Percentiles rank a stretch among this genome's conserved stretches.
phyloP scores from a whole-genome alignment of 2,888 invertebrate genomes.

The Cloeon dipterum region DNA sequence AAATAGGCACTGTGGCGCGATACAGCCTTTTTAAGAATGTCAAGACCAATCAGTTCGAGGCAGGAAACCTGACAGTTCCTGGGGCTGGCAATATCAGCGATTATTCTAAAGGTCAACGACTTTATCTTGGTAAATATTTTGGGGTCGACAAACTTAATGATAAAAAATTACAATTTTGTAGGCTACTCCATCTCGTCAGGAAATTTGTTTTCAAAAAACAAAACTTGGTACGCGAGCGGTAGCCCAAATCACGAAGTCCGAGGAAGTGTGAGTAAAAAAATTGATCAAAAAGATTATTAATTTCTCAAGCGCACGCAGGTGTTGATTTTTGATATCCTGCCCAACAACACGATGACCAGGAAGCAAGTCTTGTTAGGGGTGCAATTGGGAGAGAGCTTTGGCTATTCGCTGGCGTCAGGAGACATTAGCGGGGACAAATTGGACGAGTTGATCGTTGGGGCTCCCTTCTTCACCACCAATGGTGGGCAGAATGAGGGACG shows the following conservation, averaged over 20 bases:
- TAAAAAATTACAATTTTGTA: too few relatives aligned
- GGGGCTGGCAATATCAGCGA: too few relatives aligned
- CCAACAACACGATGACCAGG: not conserved
- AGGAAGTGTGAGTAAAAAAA: not conserved
- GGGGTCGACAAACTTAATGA: too few relatives aligned
- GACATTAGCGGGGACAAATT: slow-evolving; percentile 14
- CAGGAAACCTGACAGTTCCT: too few relatives aligned
- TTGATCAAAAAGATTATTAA: not conserved
- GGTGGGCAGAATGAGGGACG: slow-evolving; percentile 13
- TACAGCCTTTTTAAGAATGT: too few relatives aligned
- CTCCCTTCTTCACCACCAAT: slow-evolving; percentile 9
- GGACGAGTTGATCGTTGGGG: slow-evolving; percentile 15
- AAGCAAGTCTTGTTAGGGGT: slow-evolving; percentile 8
- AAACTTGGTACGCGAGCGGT: not conserved
- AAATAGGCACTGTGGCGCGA: too few relatives aligned
- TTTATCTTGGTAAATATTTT: too few relatives aligned
- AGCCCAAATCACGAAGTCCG: not conserved
- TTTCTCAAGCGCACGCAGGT: not conserved
- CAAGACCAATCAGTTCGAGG: too few relatives aligned
- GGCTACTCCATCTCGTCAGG: not conserved
- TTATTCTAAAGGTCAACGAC: too few relatives aligned
- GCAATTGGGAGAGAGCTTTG: slow-evolving; percentile 14
- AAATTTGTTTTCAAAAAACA: not conserved
- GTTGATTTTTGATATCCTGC: not conserved
- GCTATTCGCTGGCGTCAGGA: slow-evolving; percentile 13